Evolutionary conservation across 1,140 invertebrate genomes (phyloP).

Genomic region (Macrocentrus cingulum): DNA sequence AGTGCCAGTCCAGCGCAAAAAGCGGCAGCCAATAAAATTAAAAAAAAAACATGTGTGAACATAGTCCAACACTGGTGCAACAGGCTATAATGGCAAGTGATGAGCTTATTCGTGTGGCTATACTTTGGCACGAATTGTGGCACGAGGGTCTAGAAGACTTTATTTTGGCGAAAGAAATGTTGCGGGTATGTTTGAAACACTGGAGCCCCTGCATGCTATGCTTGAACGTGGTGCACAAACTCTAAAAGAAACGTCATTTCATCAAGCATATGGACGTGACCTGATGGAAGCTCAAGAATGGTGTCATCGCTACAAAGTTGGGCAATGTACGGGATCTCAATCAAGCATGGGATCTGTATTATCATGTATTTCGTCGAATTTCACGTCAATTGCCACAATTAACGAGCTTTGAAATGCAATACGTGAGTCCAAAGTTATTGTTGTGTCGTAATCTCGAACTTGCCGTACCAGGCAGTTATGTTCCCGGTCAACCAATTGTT

Average conservation of each 20-base stretch:
- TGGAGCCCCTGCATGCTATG: slow-evolving; percentile 94
- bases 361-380: too few relatives aligned
- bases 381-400: too few relatives aligned
- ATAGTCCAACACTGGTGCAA: slow-evolving; percentile 86
- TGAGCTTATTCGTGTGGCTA: slow-evolving; percentile 96
- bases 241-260: slow-evolving; percentile 95
- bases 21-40: slow-evolving; percentile 91
- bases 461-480: too few relatives aligned
- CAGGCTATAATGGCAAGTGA: slow-evolving; percentile 95
- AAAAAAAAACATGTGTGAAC: slow-evolving; percentile 95
- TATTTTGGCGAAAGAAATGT: slow-evolving; percentile 96
- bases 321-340: too few relatives aligned
- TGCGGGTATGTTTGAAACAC: slow-evolving; percentile 91
- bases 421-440: too few relatives aligned
- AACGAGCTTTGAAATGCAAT: too few relatives aligned
- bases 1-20: slow-evolving; percentile 82
- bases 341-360: too few relatives aligned
- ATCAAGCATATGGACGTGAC: slow-evolving; percentile 93
- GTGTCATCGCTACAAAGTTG: slow-evolving; percentile 85
- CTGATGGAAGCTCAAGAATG: slow-evolving; percentile 91
- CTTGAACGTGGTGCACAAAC: slow-evolving; percentile 93
- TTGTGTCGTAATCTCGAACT: too few relatives aligned
- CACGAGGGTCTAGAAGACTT: slow-evolving; percentile 95
- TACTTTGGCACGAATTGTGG: slow-evolving; percentile 99
- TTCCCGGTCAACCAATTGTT: too few relatives aligned